Conservation (phyloP, 1,140 invertebrate genomes). For the Cydia amplana region DNA sequence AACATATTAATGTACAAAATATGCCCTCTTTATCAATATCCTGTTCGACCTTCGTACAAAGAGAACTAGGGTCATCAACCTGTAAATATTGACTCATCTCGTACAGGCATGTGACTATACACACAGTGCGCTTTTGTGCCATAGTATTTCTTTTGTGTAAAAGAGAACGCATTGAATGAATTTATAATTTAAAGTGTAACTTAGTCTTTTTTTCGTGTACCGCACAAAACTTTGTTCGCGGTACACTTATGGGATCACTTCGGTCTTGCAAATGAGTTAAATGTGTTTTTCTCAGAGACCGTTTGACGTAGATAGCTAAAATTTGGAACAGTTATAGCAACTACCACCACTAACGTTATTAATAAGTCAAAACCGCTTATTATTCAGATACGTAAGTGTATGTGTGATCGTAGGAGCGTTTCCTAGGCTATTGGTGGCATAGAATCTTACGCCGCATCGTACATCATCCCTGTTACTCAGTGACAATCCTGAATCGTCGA, state of each 20-base stretch:
- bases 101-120: conserved; percentile 48
- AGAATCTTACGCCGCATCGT: conserved; percentile 17
- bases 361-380: no score
- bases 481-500: conserved; percentile 49
- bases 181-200: neutral
- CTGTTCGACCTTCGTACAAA: conserved; percentile 38
- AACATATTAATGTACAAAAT: conserved; percentile 29
- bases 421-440: conserved; percentile 43
- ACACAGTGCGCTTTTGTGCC: conserved; percentile 38
- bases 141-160: conserved; percentile 35
- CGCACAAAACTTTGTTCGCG: no score
- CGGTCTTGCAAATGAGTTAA: no score
- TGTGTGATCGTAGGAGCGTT: conserved; percentile 12
- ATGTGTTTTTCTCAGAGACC: no score
- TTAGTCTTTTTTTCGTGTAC: no score
- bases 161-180: neutral
- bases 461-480: conserved; percentile 41
- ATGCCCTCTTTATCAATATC: conserved; percentile 38
- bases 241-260: no score
- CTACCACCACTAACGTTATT: no score
- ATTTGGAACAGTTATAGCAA: no score
- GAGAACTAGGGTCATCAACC: conserved; percentile 57
- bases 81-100: conserved; percentile 67
- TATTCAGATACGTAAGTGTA: no score
- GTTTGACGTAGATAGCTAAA: no score